A percentile compares a stretch with the other conserved stretches of the same genome.
These are phyloP conservation scores for Zootoca vivipara DNA, from an alignment of 2,113 vertebrate genomes.

Conservation along the genomic window DNA sequence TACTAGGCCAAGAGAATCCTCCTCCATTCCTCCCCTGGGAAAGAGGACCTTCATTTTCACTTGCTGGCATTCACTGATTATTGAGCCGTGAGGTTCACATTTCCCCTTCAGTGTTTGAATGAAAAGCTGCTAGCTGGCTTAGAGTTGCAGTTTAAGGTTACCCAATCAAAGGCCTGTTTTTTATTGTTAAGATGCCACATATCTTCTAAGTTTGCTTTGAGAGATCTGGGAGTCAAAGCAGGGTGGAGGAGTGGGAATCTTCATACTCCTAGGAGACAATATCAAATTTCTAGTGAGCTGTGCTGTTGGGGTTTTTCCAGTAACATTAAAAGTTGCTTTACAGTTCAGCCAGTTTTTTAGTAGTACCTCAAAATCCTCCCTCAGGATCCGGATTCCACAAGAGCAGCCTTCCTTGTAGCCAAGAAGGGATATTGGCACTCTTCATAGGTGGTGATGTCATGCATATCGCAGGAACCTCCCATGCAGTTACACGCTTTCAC, in stretches of 20 bases:
- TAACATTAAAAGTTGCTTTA: neutral
- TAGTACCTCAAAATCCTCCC: neutral
- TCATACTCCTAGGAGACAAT: neutral
- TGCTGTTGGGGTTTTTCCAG: neutral
- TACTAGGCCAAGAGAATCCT: neutral
- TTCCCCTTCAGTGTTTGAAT: neutral
- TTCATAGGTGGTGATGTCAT: neutral
- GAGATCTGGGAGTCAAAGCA: neutral
- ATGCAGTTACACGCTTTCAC: neutral
- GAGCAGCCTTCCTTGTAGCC: neutral
- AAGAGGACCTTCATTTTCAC: neutral
- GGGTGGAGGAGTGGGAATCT: neutral
- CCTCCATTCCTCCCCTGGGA: no score
- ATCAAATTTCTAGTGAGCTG: neutral
- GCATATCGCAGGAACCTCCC: neutral
- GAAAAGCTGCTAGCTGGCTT: neutral
- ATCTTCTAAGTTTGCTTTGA: neutral
- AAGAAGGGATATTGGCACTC: neutral
- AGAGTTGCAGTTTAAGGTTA: neutral
- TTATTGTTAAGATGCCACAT: neutral
- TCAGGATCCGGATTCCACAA: neutral
- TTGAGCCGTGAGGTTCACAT: neutral
- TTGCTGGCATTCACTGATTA: neutral
- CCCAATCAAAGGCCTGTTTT: no score
- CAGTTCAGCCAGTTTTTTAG: neutral